Evolutionary conservation across 2,888 invertebrate genomes (phyloP).

Genomic region (Zhuqinia jingwanae): DNA sequence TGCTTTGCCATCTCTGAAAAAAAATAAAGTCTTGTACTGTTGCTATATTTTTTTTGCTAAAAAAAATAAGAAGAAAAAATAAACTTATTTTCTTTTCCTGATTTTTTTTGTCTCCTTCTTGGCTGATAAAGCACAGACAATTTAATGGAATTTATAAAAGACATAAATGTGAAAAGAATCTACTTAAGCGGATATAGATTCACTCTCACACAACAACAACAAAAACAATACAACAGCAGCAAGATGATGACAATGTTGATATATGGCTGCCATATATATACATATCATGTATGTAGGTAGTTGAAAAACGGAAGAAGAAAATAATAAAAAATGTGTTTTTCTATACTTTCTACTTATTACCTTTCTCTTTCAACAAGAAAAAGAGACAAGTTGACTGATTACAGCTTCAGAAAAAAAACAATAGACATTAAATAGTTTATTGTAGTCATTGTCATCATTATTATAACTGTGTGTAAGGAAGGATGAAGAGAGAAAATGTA

Average conservation of each 20-base stretch:
- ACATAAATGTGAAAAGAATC: constrained; percentile 56
- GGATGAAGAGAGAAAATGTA: constrained; percentile 10
- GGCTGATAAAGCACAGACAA: constrained; percentile 4
- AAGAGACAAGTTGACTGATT: constrained; percentile 60
- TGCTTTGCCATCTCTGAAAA: no score
- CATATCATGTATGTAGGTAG: no score
- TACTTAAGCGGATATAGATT: constrained; percentile 47
- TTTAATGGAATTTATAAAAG: constrained; percentile 62
- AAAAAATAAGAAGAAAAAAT: no score
- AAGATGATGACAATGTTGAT: neutral
- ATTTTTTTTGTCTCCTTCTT: constrained; percentile 29
- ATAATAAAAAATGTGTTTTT: constrained; percentile 31
- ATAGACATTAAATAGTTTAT: constrained; percentile 1
- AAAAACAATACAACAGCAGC: neutral
- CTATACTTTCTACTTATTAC: neutral
- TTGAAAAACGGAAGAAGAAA: neutral
- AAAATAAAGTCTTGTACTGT: neutral
- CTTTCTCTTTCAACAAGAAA: neutral
- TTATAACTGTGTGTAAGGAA: neutral
- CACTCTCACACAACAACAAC: neutral
- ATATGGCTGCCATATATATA: no score
- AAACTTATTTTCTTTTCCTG: constrained; percentile 29
- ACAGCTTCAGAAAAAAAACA: constrained; percentile 42
- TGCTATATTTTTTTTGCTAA: neutral
- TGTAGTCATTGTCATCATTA: neutral